These are phyloP conservation scores for Xiphophorus maculatus DNA, from an alignment of 2,113 vertebrate species.

Conservation along the genomic window DNA sequence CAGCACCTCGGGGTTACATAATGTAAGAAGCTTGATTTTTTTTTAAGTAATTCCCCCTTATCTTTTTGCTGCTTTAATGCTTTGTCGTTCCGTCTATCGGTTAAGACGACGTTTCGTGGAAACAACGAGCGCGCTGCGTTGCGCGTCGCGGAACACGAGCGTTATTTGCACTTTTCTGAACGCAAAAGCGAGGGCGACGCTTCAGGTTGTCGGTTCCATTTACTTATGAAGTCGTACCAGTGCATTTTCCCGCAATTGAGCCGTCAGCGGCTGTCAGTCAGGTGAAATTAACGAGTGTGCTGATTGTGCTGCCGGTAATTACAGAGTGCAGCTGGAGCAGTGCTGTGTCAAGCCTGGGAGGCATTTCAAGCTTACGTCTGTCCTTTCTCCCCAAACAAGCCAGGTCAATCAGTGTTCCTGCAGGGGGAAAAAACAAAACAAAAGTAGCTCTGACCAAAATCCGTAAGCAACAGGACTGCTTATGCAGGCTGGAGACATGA, in stretches of 20 bases:
- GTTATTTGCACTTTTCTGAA: conserved; percentile 16
- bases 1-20: conserved; percentile 36
- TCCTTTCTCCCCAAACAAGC: conserved; percentile 56
- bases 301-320: conserved; percentile 81
- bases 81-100: background rate
- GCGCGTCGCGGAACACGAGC: background rate
- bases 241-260: conserved; percentile 76
- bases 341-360: conserved; percentile 72
- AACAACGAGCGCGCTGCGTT: background rate
- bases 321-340: conserved; percentile 72
- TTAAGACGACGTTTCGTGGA: background rate
- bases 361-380: conserved; percentile 73
- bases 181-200: conserved; percentile 34
- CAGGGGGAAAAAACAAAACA: conserved; percentile 20
- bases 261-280: conserved; percentile 75
- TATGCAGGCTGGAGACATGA: background rate
- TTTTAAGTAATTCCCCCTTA: no score
- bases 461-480: conserved; percentile 1
- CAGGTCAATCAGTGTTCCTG: conserved; percentile 63
- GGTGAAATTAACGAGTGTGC: conserved; percentile 77
- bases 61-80: background rate
- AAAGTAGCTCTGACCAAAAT: conserved; percentile 23
- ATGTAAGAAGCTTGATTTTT: conserved; percentile 1
- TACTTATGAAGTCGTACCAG: conserved; percentile 70
- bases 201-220: conserved; percentile 59